Base-by-base conservation (phyloP, 2,888 invertebrate genomes). In the Listrodromus nycthemerus region DNA sequence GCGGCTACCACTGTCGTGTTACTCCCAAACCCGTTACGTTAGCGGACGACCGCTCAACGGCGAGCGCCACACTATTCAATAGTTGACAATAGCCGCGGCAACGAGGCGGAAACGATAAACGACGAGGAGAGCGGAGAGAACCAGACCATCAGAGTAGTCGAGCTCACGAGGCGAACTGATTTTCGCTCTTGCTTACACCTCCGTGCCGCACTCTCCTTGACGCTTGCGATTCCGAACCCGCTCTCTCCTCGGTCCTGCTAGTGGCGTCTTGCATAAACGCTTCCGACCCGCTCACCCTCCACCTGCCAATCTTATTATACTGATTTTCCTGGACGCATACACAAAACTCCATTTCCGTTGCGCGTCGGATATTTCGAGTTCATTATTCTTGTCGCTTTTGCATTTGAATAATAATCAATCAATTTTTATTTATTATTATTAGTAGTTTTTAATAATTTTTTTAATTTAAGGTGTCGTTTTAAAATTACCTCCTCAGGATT, bases 21-120 rank as follows among this genome's bases (percentile, higher is more conserved):
- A 41, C 13, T 13, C 41, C 63, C 27, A 37, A 65, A 27, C 50
- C 63, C 37, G 37, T 71, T 78, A 21, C 30, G 30, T 45, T 48
- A 33, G 30, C 50, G 48, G 50, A 21, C 30, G 27, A 37, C 33
- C 50, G 50, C 74, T 58, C 58, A 50, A 37, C 61, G 45, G 45
- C 37, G 6, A 30, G 58, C 61, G 52, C 13, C 58, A 61, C 66
- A 78, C 48, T 76, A 82, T 80, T 84, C 77, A 84, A 82, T 84
- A 66, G 48, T 63, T n/a, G 69, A 85, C 85, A 85, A 77, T 79
- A 77, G 78, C 76, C 10, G 45, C 66, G 73, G 73, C 82, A 75
- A 70, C 50, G 69, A 65, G 67, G 67, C 80, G 73, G 80, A 77
- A 80, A 82, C 69, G 63, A 74, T 37, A 55, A 71, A 78, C 75